phyloP scores from a whole-genome alignment of 2,888 invertebrate genomes.

The Blastobasis adustella region DNA sequence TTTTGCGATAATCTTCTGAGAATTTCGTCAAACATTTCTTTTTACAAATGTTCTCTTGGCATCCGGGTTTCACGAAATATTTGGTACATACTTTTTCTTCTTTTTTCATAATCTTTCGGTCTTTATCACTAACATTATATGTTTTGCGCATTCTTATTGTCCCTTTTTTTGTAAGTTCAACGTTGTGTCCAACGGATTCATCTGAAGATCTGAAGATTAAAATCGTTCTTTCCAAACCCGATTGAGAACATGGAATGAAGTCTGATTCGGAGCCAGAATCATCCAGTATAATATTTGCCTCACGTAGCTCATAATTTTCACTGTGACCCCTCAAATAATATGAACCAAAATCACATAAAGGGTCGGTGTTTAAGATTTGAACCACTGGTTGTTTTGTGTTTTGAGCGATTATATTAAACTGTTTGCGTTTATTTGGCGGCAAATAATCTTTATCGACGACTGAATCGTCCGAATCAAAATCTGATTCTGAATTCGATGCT shows the following conservation, averaged over 20 bases:
- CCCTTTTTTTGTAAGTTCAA: slow-evolving; percentile 10
- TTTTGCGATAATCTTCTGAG: slow-evolving; percentile 13
- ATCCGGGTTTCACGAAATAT: slow-evolving; percentile 15
- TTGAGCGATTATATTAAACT: neutral
- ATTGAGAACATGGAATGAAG: slow-evolving; percentile 9
- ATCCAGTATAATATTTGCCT: neutral
- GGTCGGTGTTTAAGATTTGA: neutral
- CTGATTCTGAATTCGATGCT: neutral
- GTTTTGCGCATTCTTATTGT: slow-evolving; percentile 8
- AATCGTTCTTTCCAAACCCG: slow-evolving; percentile 2
- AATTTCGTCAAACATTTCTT: slow-evolving; percentile 12
- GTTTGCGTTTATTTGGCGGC: neutral
- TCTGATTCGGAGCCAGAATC: slow-evolving; percentile 5
- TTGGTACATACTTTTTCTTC: slow-evolving; percentile 12
- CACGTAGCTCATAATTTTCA: neutral
- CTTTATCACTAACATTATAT: slow-evolving; percentile 11
- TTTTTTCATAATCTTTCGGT: slow-evolving; percentile 9
- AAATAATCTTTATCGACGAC: neutral
- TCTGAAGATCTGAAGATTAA: slow-evolving; percentile 7
- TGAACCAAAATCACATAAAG: neutral
- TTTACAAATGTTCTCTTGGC: slow-evolving; percentile 11
- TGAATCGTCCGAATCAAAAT: neutral
- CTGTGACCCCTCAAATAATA: neutral
- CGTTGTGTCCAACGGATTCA: slow-evolving; percentile 5
- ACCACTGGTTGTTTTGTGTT: neutral